A percentile compares a stretch with the other conserved stretches of the same genome.
Conservation (phyloP, 2,888 invertebrate species). For the Xestia sexstrigata region DNA sequence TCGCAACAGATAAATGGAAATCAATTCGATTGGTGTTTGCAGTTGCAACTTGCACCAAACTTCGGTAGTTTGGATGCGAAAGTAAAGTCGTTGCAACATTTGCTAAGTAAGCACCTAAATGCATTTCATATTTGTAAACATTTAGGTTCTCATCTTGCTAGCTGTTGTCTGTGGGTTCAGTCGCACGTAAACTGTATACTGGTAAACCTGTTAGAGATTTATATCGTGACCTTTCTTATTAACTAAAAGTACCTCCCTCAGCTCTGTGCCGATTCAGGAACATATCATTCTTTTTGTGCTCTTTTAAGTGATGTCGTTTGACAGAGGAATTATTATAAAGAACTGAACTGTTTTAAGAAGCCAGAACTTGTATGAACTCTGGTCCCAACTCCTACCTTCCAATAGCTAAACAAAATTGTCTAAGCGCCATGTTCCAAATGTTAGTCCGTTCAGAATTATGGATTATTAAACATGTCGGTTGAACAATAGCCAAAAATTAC, state of each 20-base stretch:
- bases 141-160: background rate
- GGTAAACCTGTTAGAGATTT: background rate
- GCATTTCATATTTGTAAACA: background rate
- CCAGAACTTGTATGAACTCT: background rate
- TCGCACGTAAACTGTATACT: background rate
- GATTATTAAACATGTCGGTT: background rate
- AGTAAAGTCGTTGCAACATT: constrained; percentile 39
- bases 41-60: constrained; percentile 46
- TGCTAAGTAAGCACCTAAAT: constrained; percentile 8
- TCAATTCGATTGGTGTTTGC: constrained; percentile 53
- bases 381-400: background rate
- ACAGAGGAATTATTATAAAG: background rate
- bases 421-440: background rate
- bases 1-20: constrained; percentile 53
- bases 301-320: background rate
- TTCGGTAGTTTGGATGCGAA: constrained; percentile 46
- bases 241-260: background rate
- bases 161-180: background rate
- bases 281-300: background rate
- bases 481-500: background rate
- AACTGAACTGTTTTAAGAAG: too few relatives aligned
- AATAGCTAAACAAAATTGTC: background rate
- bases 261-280: background rate
- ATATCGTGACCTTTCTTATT: background rate
- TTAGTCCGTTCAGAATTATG: background rate